Conservation (phyloP, 2,113 vertebrate genomes). For the Alectura lathami region DNA sequence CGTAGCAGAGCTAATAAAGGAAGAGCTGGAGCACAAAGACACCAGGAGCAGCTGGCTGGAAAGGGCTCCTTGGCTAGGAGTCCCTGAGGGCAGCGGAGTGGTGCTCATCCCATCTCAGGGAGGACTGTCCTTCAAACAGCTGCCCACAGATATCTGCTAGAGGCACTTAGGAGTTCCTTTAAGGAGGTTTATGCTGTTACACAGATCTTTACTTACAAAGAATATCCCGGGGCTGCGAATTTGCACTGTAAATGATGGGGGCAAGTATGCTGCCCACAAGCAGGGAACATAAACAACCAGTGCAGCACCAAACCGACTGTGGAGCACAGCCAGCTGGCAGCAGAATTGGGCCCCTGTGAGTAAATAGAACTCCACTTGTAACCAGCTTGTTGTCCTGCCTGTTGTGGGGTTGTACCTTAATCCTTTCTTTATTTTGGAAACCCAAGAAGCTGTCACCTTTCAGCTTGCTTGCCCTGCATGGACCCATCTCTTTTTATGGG, state of each 20-base stretch:
- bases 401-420: background rate
- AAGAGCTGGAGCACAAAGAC: background rate
- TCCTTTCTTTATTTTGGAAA: background rate
- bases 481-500: background rate
- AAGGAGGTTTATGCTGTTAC: background rate
- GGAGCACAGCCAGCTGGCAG: background rate
- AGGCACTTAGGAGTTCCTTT: background rate
- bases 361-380: no score
- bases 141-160: background rate
- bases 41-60: background rate
- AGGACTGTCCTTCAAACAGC: background rate
- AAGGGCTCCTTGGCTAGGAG: background rate
- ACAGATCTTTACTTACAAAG: background rate
- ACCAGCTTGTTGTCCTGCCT: background rate
- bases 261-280: rapidly evolving
- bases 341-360: background rate
- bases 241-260: background rate
- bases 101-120: background rate
- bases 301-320: background rate
- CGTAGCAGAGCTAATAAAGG: background rate
- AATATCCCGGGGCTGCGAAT: background rate
- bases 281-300: rapidly evolving
- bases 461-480: background rate
- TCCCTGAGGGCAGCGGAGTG: background rate
- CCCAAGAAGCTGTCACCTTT: background rate